phyloP scores from a whole-genome alignment of 2,113 vertebrate species.

The Zosterops borbonicus region DNA sequence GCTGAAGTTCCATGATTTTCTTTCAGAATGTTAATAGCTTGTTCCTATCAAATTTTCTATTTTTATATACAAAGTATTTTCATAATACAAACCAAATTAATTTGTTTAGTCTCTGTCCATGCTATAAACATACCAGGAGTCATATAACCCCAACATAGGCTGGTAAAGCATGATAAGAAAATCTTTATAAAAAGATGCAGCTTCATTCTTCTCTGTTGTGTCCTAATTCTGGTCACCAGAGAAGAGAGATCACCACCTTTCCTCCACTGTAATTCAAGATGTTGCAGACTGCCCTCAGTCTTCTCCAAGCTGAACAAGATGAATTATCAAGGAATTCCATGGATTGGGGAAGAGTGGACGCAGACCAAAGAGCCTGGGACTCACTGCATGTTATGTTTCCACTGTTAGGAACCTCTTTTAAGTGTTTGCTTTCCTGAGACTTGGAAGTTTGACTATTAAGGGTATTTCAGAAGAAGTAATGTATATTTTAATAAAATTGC shows the following conservation, averaged over 20 bases:
- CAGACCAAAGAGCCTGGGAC: not conserved
- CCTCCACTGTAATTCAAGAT: not conserved
- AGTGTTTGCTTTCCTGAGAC: not conserved
- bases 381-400: not conserved
- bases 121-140: not conserved
- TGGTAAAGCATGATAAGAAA: not conserved
- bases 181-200: not conserved
- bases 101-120: not conserved
- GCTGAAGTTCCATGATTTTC: not conserved
- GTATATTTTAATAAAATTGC: not conserved
- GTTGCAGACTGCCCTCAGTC: not conserved
- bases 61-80: not conserved
- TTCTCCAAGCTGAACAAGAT: not conserved
- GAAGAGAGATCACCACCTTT: not conserved
- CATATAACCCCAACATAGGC: not conserved
- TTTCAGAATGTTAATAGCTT: not conserved
- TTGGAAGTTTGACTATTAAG: not conserved
- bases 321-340: not conserved
- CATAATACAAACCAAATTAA: not conserved
- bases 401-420: not conserved
- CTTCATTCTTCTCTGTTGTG: not conserved
- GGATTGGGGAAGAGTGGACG: rapidly evolving
- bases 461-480: not conserved
- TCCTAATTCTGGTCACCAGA: not conserved
- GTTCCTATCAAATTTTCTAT: not conserved